Evolutionary conservation across 1,140 invertebrate genomes (phyloP), one percentile per base, ranked within the genome.

Genomic region (Pseudobourletiella spinata): DNA sequence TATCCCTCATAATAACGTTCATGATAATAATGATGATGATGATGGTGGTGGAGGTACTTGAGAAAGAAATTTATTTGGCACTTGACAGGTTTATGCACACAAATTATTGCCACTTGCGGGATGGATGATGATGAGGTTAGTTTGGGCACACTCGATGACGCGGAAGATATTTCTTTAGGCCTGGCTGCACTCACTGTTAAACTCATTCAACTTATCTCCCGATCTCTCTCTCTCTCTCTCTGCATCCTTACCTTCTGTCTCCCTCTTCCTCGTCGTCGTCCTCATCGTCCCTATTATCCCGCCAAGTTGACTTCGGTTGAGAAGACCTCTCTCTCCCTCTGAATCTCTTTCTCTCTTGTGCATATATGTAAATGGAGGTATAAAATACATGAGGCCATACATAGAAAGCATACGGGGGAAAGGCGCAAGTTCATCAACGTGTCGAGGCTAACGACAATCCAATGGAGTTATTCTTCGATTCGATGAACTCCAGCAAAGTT

Each of bases 91-190:
- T 39, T 55, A 20, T 55, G 52, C 39, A 55, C 22, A 55, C 52
- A 55, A 55, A 55, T 55, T 55, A 55, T 55, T 55, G 29, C 25
- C 30, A 55, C 39, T 55, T 55, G 28, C 18, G 52, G 32, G 52
- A 55, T n/a, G 18, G 16, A 26, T 52, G 29, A 35, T 55, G 52
- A 55, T 32, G 52, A 55, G 28, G 8, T 55, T 29, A 52, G 46
- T 48, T 48, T 48, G 46, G 46, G 22, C 6, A 25, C 6, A 25
- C 14, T 52, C 50, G 50, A 52, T 55, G 52, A 55, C 30, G 52
- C 32, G 52, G 29, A 35, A 55, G 29, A 54, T n/a, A 48, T 48
- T 11, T 15, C 22, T 15, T 6, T 15, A 15, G 14, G 50, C 46
- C 11, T n/a, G 46, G 16, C n/a, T n/a, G n/a, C n/a, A n/a, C n/a